Base-by-base conservation (phyloP, 2,888 invertebrate species). In the Gastrophysa polygoni region DNA sequence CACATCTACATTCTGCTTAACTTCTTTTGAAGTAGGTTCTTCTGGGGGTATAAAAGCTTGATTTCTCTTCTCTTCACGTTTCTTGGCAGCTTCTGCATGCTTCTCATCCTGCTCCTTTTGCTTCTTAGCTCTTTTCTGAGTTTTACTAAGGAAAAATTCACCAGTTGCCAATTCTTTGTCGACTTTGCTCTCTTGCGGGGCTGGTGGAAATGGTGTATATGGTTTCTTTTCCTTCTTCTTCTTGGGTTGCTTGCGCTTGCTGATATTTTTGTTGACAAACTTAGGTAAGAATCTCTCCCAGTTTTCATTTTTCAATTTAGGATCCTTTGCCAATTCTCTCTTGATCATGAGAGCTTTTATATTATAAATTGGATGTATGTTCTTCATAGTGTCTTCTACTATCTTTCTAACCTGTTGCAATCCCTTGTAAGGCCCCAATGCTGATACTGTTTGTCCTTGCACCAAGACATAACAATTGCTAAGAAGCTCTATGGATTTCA, bases 341-440 rank as follows among this genome's bases (percentile, higher is more conserved):
- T 98, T 98, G 54, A 99, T 97, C 98, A 99, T 98, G 54, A 99
- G 82, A 1, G 95, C 92, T 84, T 98, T 94, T 1, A 99, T 96
- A 76, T 97, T 98, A 78, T 98, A 98, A 80, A 99, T 95, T 0
- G 99, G 99, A 84, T 99, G 99, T 58, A 99, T 88, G 81, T 99
- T 99, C 78, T 94, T 95, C 98, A 99, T 98, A 0, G 97, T 97
- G 73, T 99, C 98, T 77, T 92, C 91, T 1, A 95, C 93, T 74
- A 99, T 93, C 72, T 92, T 89, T 59, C 97, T 85, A 0, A 94
- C 93, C 80, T 93, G 92, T 59, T 90, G 88, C 20, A 95, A 80
- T 0, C 98, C 98, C 82, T 91, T 92, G 77, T 96, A 94, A 1
- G 98, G 96, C 0, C 99, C 99, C n/a, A 99, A 84, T 0, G 95